These are phyloP conservation scores for Julus scanicus DNA, from an alignment of 2,888 invertebrate species.

Conservation along the genomic window DNA sequence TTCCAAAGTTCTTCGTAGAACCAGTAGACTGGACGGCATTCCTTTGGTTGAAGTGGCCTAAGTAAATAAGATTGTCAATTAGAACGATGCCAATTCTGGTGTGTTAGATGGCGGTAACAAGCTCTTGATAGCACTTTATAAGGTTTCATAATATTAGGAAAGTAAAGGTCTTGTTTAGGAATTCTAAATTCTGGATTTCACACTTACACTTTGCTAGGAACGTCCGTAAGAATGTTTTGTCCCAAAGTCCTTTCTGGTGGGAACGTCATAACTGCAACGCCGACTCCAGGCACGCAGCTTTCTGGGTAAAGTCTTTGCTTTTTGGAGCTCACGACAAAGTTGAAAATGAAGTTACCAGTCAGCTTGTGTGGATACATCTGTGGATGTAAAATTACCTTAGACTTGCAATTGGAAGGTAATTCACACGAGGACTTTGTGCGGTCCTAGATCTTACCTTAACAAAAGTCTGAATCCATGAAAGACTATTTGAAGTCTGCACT, in stretches of 20 bases:
- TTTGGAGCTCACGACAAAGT: constrained; percentile 55
- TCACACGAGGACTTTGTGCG: neutral
- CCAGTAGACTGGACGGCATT: constrained; percentile 53
- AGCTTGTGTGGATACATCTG: constrained; percentile 54
- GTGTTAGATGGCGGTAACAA: too few species aligned
- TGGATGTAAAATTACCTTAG: neutral
- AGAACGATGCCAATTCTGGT: too few species aligned
- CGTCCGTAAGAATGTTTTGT: constrained; percentile 50
- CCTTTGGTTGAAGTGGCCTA: constrained; percentile 53
- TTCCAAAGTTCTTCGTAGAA: constrained; percentile 56
- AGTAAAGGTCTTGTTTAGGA: too few species aligned
- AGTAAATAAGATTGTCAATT: neutral
- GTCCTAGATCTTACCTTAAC: constrained; percentile 44
- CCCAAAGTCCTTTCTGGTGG: constrained; percentile 50
- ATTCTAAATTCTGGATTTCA: neutral
- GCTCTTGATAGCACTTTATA: too few species aligned
- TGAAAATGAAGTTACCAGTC: constrained; percentile 56
- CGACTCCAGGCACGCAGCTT: constrained; percentile 55
- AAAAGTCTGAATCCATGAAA: constrained; percentile 55
- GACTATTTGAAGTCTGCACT: constrained; percentile 45
- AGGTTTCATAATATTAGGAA: too few species aligned
- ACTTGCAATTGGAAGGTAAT: neutral
- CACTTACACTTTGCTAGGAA: constrained; percentile 55
- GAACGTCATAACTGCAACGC: constrained; percentile 55
- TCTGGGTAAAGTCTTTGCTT: constrained; percentile 55